These are phyloP conservation scores for Platyrinchus mystaceus DNA, from an alignment of 2,797 vertebrate genomes.

Conservation along the genomic window DNA sequence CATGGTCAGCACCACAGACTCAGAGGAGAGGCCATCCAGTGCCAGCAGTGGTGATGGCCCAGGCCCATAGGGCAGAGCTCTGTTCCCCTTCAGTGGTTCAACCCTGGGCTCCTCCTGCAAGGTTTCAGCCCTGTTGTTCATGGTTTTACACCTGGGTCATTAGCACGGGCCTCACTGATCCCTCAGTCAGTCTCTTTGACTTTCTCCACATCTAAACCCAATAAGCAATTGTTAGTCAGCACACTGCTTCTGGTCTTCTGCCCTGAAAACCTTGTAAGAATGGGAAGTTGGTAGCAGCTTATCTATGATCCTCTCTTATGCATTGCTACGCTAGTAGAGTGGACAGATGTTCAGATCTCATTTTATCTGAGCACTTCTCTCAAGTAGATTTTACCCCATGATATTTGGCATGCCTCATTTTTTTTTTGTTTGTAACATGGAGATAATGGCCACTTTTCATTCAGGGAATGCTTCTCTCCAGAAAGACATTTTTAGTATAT, in stretches of 20 bases:
- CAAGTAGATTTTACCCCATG: neutral
- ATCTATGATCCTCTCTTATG: rapidly evolving
- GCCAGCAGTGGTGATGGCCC: rapidly evolving
- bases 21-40: rapidly evolving
- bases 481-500: neutral
- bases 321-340: neutral
- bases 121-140: no score
- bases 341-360: neutral
- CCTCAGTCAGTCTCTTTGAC: neutral
- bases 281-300: neutral
- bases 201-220: neutral
- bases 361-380: neutral
- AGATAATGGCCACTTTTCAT: neutral
- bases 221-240: neutral
- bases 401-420: neutral
- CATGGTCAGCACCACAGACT: rapidly evolving
- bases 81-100: rapidly evolving
- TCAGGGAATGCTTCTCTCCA: neutral
- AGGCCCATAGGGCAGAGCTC: neutral
- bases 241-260: neutral
- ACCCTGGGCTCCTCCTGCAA: neutral
- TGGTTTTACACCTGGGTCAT: neutral
- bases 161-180: neutral
- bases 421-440: neutral
- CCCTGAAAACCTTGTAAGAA: neutral